Conservation (phyloP, 1,140 invertebrate species). For the Macrocentrus cingulum region DNA sequence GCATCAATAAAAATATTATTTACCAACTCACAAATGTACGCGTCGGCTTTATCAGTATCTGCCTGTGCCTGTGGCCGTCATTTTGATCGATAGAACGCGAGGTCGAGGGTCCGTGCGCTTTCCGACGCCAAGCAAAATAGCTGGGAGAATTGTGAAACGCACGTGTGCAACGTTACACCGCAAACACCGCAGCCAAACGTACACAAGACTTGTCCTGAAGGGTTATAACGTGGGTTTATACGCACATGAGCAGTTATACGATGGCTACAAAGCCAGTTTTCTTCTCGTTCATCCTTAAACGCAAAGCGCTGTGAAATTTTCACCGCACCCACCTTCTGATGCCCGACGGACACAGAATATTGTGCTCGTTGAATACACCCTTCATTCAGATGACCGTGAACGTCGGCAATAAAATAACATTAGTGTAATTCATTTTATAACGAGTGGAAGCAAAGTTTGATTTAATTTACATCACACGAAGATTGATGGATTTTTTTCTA, state of each 20-base stretch:
- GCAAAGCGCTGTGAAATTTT: constrained; percentile 9
- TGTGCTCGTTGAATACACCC: not conserved
- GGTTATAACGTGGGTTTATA: not conserved
- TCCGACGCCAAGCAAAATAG: not conserved
- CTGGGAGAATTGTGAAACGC: not conserved
- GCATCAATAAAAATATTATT: too few relatives aligned
- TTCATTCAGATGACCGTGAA: not conserved
- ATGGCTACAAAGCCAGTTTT: too few relatives aligned
- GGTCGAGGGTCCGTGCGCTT: not conserved
- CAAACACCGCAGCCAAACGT: not conserved
- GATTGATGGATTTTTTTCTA: too few relatives aligned
- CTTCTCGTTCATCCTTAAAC: not conserved
- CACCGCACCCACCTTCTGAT: constrained; percentile 9
- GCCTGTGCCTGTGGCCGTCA: too few relatives aligned
- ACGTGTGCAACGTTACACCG: not conserved
- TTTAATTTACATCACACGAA: too few relatives aligned
- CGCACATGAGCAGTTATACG: not conserved
- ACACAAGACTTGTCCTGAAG: not conserved
- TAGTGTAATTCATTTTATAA: not conserved
- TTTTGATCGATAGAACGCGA: not conserved
- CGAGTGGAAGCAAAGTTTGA: too few relatives aligned
- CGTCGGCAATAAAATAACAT: constrained; percentile 1
- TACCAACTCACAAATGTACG: too few relatives aligned
- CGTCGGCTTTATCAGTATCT: too few relatives aligned
- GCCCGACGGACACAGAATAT: constrained; percentile 13